These are phyloP conservation scores for Drosophila littoralis DNA, from an alignment of 1,140 invertebrate species.

Conservation along the genomic window DNA sequence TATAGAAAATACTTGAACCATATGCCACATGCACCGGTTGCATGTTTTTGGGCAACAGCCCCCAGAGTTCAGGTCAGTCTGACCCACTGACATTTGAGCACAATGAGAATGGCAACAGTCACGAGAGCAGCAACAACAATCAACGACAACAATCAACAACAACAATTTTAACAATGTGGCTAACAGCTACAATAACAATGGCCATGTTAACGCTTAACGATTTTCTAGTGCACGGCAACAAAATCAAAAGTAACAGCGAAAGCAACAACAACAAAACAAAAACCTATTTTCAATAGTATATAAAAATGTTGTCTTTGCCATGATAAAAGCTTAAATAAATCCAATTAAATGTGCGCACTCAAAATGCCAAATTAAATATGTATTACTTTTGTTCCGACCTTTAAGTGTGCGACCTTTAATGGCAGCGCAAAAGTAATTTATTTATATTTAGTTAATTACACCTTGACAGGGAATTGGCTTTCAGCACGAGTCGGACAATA, in stretches of 20 bases:
- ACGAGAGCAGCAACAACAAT: constrained; percentile 50
- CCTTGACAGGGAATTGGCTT: background rate
- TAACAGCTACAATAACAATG: constrained; percentile 36
- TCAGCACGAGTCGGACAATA: background rate
- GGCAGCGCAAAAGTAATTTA: constrained; percentile 1
- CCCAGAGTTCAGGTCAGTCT: constrained; percentile 26
- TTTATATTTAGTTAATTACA: constrained; percentile 5
- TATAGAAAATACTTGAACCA: constrained; percentile 65
- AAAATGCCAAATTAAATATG: constrained; percentile 21
- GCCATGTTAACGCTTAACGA: constrained; percentile 58
- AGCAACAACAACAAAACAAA: constrained; percentile 21
- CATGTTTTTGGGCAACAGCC: constrained; percentile 45
- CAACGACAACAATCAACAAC: constrained; percentile 18
- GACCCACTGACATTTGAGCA: constrained; percentile 31
- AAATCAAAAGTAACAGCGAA: constrained; percentile 20
- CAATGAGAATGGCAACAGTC: constrained; percentile 63
- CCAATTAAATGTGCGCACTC: constrained; percentile 26
- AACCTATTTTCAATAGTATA: constrained; percentile 20
- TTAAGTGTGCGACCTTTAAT: constrained; percentile 12
- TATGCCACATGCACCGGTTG: constrained; percentile 39
- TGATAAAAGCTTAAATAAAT: constrained; percentile 27
- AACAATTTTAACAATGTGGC: constrained; percentile 30
- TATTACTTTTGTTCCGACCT: constrained; percentile 8
- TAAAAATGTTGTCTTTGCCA: constrained; percentile 10
- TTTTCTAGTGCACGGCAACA: constrained; percentile 69